Conservation (phyloP, 2,888 invertebrate species). For the Caenorhabditis afra region DNA sequence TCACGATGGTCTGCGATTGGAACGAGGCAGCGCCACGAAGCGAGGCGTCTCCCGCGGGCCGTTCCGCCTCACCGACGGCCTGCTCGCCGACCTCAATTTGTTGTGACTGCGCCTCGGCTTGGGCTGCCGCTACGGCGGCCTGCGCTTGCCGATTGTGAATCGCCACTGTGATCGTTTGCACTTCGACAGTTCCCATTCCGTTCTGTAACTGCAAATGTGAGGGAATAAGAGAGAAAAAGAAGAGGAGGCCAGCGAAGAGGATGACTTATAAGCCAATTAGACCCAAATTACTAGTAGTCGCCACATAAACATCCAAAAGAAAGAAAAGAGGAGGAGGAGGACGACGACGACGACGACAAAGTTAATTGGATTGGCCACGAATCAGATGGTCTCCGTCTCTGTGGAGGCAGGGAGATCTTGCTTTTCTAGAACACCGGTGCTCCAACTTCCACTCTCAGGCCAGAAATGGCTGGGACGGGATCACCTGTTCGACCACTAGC, state of each 20-base stretch:
- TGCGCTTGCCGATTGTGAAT: conserved; percentile 33
- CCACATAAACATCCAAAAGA: not conserved
- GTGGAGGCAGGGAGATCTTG: too few relatives aligned
- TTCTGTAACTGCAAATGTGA: conserved; percentile 15
- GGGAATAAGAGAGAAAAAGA: not conserved
- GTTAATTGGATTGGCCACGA: conserved; percentile 41
- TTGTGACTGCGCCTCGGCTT: not conserved
- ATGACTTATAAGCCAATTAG: too few relatives aligned
- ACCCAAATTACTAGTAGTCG: too few relatives aligned
- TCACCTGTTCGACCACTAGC: too few relatives aligned
- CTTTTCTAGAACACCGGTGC: too few relatives aligned
- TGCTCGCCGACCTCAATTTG: not conserved
- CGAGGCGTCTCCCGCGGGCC: not conserved
- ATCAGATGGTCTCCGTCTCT: too few relatives aligned
- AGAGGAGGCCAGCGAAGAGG: too few relatives aligned
- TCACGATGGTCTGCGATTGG: not conserved
- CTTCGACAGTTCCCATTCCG: conserved; percentile 63
- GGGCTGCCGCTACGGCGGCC: not conserved
- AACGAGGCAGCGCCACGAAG: not conserved
- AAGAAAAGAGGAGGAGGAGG: not conserved
- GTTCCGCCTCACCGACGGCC: not conserved
- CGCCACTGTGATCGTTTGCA: conserved; percentile 60
- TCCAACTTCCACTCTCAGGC: too few relatives aligned
- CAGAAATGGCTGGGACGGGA: too few relatives aligned
- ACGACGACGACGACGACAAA: not conserved